Conservation (phyloP, 1,140 invertebrate species). For the Metaphire vulgaris region DNA sequence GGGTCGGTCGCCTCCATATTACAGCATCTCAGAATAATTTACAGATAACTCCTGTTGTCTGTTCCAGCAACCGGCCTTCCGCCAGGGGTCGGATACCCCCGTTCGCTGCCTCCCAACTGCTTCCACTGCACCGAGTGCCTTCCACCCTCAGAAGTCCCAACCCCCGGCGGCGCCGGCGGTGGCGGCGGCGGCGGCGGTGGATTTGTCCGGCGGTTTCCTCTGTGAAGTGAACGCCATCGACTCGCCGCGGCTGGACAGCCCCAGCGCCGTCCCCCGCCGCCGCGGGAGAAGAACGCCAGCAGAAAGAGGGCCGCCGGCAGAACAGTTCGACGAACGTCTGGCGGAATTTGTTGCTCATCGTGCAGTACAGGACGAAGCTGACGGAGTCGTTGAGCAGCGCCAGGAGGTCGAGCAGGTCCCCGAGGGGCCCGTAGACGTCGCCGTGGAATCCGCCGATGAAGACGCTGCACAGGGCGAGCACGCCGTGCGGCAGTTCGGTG, state of each 20-base stretch:
- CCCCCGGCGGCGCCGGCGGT: too few relatives aligned
- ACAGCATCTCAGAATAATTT: too few relatives aligned
- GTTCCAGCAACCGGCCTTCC: neutral
- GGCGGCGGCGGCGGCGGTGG: too few relatives aligned
- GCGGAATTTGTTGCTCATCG: slow-evolving; percentile 86
- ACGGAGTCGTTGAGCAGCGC: slow-evolving; percentile 84
- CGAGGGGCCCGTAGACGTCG: slow-evolving; percentile 58
- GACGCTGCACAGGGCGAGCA: slow-evolving; percentile 39
- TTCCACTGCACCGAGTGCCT: neutral
- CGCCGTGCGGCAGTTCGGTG: slow-evolving; percentile 71
- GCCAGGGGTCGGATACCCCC: neutral
- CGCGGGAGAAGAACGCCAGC: neutral
- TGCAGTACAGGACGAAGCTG: slow-evolving; percentile 87
- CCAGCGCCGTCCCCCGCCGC: too few relatives aligned
- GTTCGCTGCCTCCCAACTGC: neutral
- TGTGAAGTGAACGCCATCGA: neutral
- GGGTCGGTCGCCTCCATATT: too few relatives aligned
- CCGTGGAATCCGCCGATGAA: slow-evolving; percentile 34
- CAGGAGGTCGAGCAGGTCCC: slow-evolving; percentile 82
- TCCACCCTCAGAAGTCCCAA: neutral
- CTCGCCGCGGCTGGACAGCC: neutral
- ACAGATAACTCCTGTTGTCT: too few relatives aligned
- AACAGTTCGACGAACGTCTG: slow-evolving; percentile 62
- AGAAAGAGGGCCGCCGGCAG: neutral
- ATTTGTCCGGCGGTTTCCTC: neutral